Evolutionary conservation across 2,888 invertebrate genomes (phyloP).

Genomic region (Dicyrtoma fusca): DNA sequence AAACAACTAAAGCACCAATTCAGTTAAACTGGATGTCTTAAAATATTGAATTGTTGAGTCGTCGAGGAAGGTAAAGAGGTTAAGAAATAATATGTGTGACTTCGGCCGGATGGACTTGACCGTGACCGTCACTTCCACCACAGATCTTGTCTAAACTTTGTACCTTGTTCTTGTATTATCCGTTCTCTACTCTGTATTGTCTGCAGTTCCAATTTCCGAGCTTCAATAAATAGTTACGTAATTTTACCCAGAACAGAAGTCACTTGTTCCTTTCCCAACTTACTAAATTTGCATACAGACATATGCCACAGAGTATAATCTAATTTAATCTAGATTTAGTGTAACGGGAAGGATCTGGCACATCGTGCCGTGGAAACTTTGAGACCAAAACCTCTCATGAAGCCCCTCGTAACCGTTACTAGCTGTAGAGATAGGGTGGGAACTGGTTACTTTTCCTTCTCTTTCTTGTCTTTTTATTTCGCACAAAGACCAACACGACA

Average conservation of each 20-base stretch:
- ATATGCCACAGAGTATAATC: slow-evolving; percentile 5
- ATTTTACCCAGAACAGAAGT: background rate
- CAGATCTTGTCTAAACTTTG: no score
- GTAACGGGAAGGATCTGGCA: slow-evolving; percentile 26
- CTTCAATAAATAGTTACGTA: background rate
- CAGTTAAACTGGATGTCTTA: no score
- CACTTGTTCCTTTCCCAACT: background rate
- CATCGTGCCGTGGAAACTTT: slow-evolving; percentile 32
- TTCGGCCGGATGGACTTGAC: no score
- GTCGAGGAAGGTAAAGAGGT: no score
- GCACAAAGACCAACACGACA: background rate
- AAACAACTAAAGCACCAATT: background rate
- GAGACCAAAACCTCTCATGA: slow-evolving; percentile 24
- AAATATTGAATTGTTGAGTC: no score
- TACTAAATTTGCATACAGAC: slow-evolving; percentile 22
- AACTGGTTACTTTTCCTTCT: slow-evolving; percentile 1
- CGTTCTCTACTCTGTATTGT: background rate
- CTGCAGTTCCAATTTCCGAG: background rate
- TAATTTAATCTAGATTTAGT: background rate
- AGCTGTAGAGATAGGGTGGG: background rate
- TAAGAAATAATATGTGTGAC: no score
- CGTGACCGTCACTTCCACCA: no score
- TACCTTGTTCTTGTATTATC: no score
- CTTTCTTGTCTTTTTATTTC: background rate
- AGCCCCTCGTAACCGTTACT: background rate